Percentiles rank a stretch among this genome's conserved stretches.
These are phyloP conservation scores for Hydroisotoma schaefferi DNA, from an alignment of 2,888 invertebrate species.

Conservation along the genomic window DNA sequence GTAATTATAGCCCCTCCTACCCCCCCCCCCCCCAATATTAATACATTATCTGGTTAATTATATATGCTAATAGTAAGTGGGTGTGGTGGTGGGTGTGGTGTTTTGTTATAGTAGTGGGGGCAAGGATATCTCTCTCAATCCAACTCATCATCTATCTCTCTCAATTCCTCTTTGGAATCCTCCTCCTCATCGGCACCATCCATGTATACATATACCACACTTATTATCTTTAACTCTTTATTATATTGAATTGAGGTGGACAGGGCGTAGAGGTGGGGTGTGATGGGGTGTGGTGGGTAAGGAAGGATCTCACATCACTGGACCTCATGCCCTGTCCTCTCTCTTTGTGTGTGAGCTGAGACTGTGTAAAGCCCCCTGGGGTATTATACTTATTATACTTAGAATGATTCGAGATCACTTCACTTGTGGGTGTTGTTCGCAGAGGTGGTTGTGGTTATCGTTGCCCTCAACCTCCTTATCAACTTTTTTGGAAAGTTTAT, in stretches of 20 bases:
- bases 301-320: no score
- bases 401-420: conserved; percentile 4
- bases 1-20: no score
- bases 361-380: no score
- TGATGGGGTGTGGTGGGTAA: no score
- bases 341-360: no score
- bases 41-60: no score
- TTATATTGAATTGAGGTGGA: neutral
- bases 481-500: conserved; percentile 4
- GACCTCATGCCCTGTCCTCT: no score
- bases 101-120: conserved; percentile 2
- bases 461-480: conserved; percentile 3
- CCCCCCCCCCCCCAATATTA: no score
- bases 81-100: no score
- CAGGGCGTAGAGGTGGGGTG: no score
- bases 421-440: conserved; percentile 8
- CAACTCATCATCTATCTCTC: conserved; percentile 3
- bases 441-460: conserved; percentile 4
- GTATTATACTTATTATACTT: no score
- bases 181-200: conserved; percentile 4
- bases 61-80: no score
- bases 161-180: conserved; percentile 1
- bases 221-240: neutral
- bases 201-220: neutral
- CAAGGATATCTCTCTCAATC: conserved; percentile 3